These are phyloP conservation scores for Branchipolynoe longqiensis DNA, from an alignment of 2,888 invertebrate species.

Conservation along the genomic window DNA sequence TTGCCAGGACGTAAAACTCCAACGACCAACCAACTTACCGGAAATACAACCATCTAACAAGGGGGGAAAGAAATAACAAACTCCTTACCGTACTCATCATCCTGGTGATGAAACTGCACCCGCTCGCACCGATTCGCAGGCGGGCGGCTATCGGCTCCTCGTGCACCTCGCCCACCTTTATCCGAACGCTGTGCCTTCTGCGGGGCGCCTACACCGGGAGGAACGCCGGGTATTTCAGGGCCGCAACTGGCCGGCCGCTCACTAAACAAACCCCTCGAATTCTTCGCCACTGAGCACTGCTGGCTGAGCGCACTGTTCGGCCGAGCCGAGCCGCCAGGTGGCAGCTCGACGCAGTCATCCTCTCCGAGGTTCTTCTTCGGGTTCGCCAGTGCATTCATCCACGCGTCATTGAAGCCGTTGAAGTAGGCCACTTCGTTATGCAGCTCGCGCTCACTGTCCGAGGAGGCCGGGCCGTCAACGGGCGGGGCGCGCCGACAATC, in stretches of 20 bases:
- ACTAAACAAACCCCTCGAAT: background rate
- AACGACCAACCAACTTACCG: too few relatives aligned
- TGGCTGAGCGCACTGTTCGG: background rate
- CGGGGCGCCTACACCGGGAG: background rate
- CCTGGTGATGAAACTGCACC: background rate
- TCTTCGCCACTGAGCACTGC: background rate
- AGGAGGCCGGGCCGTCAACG: too few relatives aligned
- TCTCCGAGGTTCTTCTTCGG: conserved; percentile 56
- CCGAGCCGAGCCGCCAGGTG: background rate
- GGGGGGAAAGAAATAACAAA: too few relatives aligned
- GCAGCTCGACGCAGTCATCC: background rate
- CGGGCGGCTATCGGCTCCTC: too few relatives aligned
- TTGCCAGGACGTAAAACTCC: too few relatives aligned
- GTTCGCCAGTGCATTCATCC: conserved; percentile 33
- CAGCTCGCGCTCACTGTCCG: conserved; percentile 26
- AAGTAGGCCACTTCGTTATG: conserved; percentile 25
- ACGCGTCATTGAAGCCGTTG: conserved; percentile 48
- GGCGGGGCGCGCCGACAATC: too few relatives aligned
- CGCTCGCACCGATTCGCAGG: background rate
- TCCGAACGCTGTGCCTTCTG: too few relatives aligned
- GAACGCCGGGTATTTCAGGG: conserved; percentile 9
- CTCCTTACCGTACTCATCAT: too few relatives aligned
- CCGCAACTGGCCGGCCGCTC: conserved; percentile 32
- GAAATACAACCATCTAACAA: too few relatives aligned
- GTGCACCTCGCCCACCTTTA: too few relatives aligned